Base-by-base conservation (phyloP, 2,113 vertebrate species). In the Conger conger region DNA sequence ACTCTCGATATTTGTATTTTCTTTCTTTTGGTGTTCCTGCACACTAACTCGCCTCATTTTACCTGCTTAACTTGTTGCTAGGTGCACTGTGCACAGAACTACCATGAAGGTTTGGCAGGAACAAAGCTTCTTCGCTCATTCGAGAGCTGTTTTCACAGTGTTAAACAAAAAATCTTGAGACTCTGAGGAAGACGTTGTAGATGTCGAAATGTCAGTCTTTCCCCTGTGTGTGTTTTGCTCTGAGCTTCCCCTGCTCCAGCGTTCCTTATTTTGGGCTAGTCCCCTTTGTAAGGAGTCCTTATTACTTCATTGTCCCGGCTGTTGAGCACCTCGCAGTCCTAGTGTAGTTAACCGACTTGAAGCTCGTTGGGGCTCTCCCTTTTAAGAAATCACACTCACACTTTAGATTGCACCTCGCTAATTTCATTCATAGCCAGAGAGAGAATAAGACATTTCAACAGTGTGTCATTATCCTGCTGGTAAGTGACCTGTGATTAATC, bases 401-500 rank as follows among this genome's bases (percentile, higher is more conserved):
- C 68, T 73, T 33, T 73, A 33, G 68, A 73, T 33, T 33, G 68
- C 68, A 73, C 68, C 68, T 73, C 33, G 11, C 68, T 33, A 23
- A 63, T 63, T 63, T 27, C 57, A 63, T 63, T 63, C 57, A 63
- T 63, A 27, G 57, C 23, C 57, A 86, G 81, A 86, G 87, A 91
- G 86, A 89, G 90, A 93, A 92, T 87, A 91, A 84, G 83, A 80
- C 84, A 38, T 83, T 80, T 87, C 85, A 88, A 81, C 87, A 38
- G 82, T 78, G 54, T 53, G 86, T 83, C 86, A 88, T 81, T 84
- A 88, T 84, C 88, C 87, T 73, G 87, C 89, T 78, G 60, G 90
- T 93, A 93, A 94, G 91, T 91, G 92, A 94, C 92, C 92, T 87
- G 90, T 93, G 93, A 95, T 94, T 94, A 93, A 95, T 94, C 89